phyloP scores from a whole-genome alignment of 1,140 invertebrate species.

The Potamilus streckersoni region DNA sequence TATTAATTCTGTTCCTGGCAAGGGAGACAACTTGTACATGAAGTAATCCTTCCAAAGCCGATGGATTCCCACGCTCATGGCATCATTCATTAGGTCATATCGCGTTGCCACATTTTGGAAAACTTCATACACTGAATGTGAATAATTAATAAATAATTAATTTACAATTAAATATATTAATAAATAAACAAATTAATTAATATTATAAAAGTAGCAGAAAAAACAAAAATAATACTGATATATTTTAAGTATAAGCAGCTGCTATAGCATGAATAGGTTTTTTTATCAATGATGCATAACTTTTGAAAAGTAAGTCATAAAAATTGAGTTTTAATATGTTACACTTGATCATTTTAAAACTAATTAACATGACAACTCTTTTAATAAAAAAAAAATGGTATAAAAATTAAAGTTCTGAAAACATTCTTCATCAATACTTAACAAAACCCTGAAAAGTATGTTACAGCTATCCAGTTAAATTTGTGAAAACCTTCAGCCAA shows the following conservation, averaged over 20 bases:
- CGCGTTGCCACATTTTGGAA: slow-evolving; percentile 94
- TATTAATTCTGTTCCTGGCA: slow-evolving; percentile 81
- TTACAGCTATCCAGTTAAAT: too few relatives aligned
- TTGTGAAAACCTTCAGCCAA: too few relatives aligned
- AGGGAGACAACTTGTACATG: slow-evolving; percentile 82
- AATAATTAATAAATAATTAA: background rate
- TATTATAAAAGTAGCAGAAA: too few relatives aligned
- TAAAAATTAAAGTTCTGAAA: too few relatives aligned
- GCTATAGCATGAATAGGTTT: background rate
- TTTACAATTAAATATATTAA: too few relatives aligned
- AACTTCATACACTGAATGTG: slow-evolving; percentile 85
- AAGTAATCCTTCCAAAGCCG: slow-evolving; percentile 97
- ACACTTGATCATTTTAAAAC: background rate
- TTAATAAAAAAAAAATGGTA: too few relatives aligned
- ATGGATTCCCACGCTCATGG: slow-evolving; percentile 95
- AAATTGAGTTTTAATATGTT: background rate
- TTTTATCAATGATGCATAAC: background rate
- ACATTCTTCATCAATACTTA: too few relatives aligned
- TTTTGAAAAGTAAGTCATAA: too few relatives aligned
- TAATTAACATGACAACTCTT: too few relatives aligned
- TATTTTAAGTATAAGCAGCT: background rate
- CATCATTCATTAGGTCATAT: slow-evolving; percentile 99
- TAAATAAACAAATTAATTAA: background rate
- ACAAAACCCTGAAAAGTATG: too few relatives aligned
- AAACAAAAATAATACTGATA: background rate